These are phyloP conservation scores for Eupithecia centaureata DNA, from an alignment of 2,888 invertebrate genomes.

Conservation along the genomic window DNA sequence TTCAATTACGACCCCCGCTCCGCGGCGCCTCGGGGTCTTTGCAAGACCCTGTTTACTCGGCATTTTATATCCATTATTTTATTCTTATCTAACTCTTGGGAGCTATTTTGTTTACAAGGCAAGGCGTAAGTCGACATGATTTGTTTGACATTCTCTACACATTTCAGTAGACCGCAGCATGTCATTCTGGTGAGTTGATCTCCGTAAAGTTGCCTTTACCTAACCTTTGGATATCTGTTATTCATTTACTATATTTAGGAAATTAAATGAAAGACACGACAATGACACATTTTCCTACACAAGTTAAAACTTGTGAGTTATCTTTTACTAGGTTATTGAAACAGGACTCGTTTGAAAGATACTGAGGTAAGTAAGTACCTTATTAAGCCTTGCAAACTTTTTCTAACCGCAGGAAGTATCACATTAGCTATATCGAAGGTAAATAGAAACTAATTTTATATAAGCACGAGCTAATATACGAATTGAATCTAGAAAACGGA, in stretches of 20 bases:
- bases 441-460: conserved; percentile 27
- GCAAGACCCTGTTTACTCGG: conserved; percentile 58
- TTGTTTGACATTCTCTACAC: conserved; percentile 6
- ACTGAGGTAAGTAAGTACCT: not conserved
- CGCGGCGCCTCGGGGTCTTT: conserved; percentile 75
- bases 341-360: conserved; percentile 14
- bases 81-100: conserved; percentile 25
- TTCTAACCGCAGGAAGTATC: conserved; percentile 26
- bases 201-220: not conserved
- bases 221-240: not conserved
- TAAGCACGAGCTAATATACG: conserved; percentile 26
- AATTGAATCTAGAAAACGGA: conserved; percentile 34
- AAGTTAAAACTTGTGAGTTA: not conserved
- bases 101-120: conserved; percentile 21
- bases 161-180: not conserved
- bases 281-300: no score
- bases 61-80: conserved; percentile 48
- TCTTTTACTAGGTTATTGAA: not conserved
- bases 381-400: conserved; percentile 12
- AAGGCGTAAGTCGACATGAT: conserved; percentile 7
- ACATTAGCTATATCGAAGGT: conserved; percentile 24
- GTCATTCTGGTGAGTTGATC: not conserved
- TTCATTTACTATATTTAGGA: no score
- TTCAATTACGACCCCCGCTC: conserved; percentile 79
- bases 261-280: no score